Evolutionary conservation across 2,797 vertebrate genomes (phyloP).

Genomic region (Enteromius thamalakanensis): DNA sequence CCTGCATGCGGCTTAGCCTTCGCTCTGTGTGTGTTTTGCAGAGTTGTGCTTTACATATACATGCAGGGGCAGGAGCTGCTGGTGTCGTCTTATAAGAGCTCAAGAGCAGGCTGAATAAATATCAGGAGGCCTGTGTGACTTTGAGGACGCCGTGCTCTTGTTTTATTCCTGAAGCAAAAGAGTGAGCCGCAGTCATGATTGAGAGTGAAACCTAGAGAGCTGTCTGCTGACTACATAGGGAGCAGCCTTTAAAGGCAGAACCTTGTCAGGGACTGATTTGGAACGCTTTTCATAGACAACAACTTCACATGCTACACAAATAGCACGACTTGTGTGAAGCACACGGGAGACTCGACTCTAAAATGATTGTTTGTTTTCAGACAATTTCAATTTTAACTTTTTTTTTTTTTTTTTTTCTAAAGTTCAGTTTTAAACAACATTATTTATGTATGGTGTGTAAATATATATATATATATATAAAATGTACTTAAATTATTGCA

Average conservation of each 20-base stretch:
- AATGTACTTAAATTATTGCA: background rate
- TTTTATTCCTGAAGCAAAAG: background rate
- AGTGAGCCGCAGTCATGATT: conserved; percentile 5
- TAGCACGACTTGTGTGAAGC: background rate
- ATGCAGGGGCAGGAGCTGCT: background rate
- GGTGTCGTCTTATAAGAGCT: conserved; percentile 20
- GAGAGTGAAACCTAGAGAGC: conserved; percentile 1
- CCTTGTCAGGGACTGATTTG: background rate
- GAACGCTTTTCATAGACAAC: background rate
- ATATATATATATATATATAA: too few species aligned
- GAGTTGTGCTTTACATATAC: background rate
- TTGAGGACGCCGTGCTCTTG: background rate
- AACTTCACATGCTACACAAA: background rate
- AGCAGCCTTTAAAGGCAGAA: background rate
- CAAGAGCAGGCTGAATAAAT: background rate
- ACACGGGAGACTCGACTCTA: background rate
- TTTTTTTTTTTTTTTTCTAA: background rate
- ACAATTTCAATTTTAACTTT: background rate
- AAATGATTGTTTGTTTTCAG: background rate
- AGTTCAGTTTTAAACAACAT: background rate
- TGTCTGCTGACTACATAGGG: background rate
- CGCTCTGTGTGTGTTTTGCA: conserved; percentile 25
- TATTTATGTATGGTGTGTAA: background rate
- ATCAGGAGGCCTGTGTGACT: conserved; percentile 19
- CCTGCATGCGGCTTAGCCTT: background rate